These are phyloP conservation scores for Euphydryas editha DNA, from an alignment of 2,888 invertebrate species.

Conservation along the genomic window DNA sequence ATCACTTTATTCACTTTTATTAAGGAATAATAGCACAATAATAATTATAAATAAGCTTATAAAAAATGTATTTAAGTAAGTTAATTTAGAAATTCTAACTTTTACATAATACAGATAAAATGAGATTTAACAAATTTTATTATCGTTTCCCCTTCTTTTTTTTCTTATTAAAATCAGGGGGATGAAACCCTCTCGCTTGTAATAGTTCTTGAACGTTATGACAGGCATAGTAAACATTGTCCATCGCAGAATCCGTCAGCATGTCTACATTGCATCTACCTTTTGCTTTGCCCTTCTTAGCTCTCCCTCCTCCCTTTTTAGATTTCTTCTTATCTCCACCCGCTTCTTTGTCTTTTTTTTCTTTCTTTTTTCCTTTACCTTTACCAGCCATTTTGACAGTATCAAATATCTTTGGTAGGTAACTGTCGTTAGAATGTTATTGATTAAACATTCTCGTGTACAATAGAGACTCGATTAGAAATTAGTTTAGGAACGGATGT, in stretches of 20 bases:
- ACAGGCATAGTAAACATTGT: slow-evolving; percentile 96
- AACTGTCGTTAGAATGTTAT: slow-evolving; percentile 42
- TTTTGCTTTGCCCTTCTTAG: slow-evolving; percentile 83
- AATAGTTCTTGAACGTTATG: slow-evolving; percentile 96
- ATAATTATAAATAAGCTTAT: no score
- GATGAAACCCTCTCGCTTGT: slow-evolving; percentile 93
- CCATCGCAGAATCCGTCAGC: slow-evolving; percentile 95
- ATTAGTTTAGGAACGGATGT: no score
- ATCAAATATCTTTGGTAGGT: slow-evolving; percentile 9
- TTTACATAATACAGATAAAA: no score
- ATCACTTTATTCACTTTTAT: no score
- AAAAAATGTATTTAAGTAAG: no score
- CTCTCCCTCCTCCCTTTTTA: slow-evolving; percentile 74
- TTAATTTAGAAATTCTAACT: not conserved
- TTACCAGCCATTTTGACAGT: slow-evolving; percentile 60
- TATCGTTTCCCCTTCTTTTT: slow-evolving; percentile 90
- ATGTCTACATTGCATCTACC: slow-evolving; percentile 91
- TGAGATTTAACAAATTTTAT: slow-evolving; percentile 12
- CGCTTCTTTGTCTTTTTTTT: slow-evolving; percentile 79
- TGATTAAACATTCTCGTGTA: slow-evolving; percentile 37
- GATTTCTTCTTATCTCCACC: slow-evolving; percentile 75
- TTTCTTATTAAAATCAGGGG: slow-evolving; percentile 94
- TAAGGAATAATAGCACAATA: not conserved
- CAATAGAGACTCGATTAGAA: not conserved
- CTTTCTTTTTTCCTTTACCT: slow-evolving; percentile 77